A percentile compares a stretch with the other conserved stretches of the same genome.
Conservation (phyloP, 2,888 invertebrate genomes). For the Lepidocyrtinus sp. region DNA sequence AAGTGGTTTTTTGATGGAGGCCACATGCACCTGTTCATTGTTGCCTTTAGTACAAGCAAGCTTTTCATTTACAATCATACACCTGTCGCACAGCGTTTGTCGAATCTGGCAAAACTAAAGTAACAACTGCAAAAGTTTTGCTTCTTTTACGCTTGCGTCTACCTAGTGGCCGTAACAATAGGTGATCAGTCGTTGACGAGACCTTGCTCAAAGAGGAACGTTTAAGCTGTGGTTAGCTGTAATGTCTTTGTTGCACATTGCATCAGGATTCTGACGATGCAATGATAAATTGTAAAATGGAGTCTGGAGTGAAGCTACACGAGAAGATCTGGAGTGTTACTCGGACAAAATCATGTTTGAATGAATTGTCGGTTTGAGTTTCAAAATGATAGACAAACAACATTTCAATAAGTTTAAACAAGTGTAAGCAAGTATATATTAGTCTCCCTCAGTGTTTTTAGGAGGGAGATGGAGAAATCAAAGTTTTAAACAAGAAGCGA, state of each 20-base stretch:
- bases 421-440: background rate
- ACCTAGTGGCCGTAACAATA: background rate
- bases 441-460: background rate
- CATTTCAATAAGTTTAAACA: background rate
- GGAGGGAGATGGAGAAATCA: background rate
- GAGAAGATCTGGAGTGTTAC: too few species aligned
- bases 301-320: too few species aligned
- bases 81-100: background rate
- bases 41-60: background rate
- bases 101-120: background rate
- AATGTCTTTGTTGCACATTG: background rate
- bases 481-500: background rate
- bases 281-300: too few species aligned
- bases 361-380: background rate
- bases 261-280: background rate
- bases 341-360: background rate
- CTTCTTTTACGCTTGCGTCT: background rate
- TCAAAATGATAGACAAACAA: background rate
- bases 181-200: constrained; percentile 55
- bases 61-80: background rate
- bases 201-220: constrained; percentile 33
- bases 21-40: background rate
- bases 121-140: background rate
- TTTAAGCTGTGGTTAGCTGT: background rate
- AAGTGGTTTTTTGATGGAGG: background rate